phyloP scores from a whole-genome alignment of 2,888 invertebrate species.

The Pachycephus smyrnensis region DNA sequence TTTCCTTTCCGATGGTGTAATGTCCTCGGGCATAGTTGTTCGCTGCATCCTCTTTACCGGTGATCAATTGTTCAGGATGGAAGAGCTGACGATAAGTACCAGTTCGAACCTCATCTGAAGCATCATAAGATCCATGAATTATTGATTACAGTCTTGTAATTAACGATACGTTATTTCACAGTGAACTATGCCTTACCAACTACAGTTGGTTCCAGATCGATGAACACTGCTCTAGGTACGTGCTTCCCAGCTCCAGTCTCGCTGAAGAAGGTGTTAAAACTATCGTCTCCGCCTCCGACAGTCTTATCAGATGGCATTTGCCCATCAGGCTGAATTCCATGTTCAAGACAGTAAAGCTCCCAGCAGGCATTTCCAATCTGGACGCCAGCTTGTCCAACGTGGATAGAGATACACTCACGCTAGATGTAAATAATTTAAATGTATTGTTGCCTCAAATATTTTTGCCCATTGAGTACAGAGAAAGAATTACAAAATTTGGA shows the following conservation, averaged over 20 bases:
- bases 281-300: conserved; percentile 91
- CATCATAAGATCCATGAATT: too few species aligned
- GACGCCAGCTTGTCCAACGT: conserved; percentile 86
- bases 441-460: too few species aligned
- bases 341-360: conserved; percentile 89
- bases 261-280: conserved; percentile 94
- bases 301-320: conserved; percentile 95
- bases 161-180: too few species aligned
- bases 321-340: conserved; percentile 93
- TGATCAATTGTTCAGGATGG: conserved; percentile 97
- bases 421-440: too few species aligned
- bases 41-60: conserved; percentile 97
- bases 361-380: conserved; percentile 93
- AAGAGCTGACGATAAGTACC: conserved; percentile 96
- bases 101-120: conserved; percentile 87
- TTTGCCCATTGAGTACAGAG: too few species aligned
- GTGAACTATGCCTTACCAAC: too few species aligned
- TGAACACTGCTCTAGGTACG: conserved; percentile 93
- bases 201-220: conserved; percentile 96
- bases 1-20: conserved; percentile 97
- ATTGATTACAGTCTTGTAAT: too few species aligned
- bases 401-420: conserved; percentile 85
- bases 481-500: too few species aligned
- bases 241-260: conserved; percentile 97
- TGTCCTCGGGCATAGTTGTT: conserved; percentile 98